phyloP scores from a whole-genome alignment of 2,797 vertebrate genomes.

The Orestias chungarensis region DNA sequence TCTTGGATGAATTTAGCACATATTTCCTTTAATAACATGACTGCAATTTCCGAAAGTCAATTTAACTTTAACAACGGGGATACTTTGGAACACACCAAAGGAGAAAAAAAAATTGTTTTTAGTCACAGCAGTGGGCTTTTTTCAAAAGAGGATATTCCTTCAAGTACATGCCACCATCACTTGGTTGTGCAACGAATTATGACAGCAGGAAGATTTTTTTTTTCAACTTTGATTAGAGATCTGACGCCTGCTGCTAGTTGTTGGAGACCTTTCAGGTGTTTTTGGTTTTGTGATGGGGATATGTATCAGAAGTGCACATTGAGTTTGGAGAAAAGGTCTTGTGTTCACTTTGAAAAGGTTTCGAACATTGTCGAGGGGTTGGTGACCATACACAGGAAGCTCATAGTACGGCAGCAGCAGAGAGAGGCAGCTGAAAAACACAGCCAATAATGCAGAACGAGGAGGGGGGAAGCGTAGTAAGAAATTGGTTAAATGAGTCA shows the following conservation, averaged over 20 bases:
- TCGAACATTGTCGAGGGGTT: conserved; percentile 56
- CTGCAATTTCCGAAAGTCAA: conserved; percentile 27
- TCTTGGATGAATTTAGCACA: conserved; percentile 3
- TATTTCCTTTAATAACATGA: conserved; percentile 15
- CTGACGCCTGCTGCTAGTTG: conserved; percentile 1
- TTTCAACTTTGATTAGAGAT: conserved; percentile 10
- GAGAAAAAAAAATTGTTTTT: conserved; percentile 77
- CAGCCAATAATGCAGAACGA: conserved; percentile 63
- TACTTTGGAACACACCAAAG: conserved; percentile 69
- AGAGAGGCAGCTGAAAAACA: conserved; percentile 61
- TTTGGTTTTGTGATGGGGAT: conserved; percentile 58
- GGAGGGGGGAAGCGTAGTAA: conserved; percentile 44
- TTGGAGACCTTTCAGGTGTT: conserved; percentile 28
- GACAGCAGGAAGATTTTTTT: conserved; percentile 2
- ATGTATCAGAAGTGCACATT: conserved; percentile 68
- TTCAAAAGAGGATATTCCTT: conserved; percentile 58
- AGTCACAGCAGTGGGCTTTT: conserved; percentile 96
- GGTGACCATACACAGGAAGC: conserved; percentile 60
- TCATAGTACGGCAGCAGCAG: conserved; percentile 56
- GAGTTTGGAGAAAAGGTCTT: conserved; percentile 58
- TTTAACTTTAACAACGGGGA: conserved; percentile 39
- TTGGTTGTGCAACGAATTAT: conserved; percentile 21
- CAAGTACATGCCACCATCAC: conserved; percentile 63
- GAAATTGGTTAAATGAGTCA: conserved; percentile 55
- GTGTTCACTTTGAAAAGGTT: conserved; percentile 50